Conservation (phyloP, 2,797 vertebrate genomes). For the Etheostoma perlongum region DNA sequence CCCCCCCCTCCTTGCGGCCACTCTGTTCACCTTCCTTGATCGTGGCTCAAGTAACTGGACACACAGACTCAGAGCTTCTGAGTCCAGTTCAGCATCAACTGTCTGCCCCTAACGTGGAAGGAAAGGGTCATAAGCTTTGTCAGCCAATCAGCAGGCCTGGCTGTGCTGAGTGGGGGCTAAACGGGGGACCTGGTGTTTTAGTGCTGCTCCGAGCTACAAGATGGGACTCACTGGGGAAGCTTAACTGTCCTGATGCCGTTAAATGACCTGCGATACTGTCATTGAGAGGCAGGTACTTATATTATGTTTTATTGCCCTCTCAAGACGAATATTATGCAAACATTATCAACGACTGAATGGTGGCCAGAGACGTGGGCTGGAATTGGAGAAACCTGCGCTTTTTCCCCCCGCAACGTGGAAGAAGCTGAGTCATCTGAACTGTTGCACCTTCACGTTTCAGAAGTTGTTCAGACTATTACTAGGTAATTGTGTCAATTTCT, state of each 20-base stretch:
- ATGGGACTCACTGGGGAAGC: constrained; percentile 14
- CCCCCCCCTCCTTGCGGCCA: constrained; percentile 4
- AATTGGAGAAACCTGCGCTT: constrained; percentile 17
- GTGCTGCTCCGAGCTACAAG: constrained; percentile 40
- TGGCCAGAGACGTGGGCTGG: constrained; percentile 13
- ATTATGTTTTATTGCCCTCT: constrained; percentile 36
- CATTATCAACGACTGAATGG: constrained; percentile 13
- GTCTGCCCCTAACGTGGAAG: background rate
- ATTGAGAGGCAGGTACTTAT: constrained; percentile 32
- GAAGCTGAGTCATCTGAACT: constrained; percentile 27
- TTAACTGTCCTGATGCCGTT: background rate
- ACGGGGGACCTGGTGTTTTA: constrained; percentile 40
- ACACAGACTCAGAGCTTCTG: background rate
- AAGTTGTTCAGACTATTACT: constrained; percentile 36
- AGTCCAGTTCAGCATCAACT: constrained; percentile 1
- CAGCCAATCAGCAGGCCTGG: constrained; percentile 61
- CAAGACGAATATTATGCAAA: constrained; percentile 67
- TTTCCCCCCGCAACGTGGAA: constrained; percentile 4
- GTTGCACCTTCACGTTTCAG: constrained; percentile 25
- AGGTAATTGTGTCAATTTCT: constrained; percentile 46
- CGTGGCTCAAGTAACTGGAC: constrained; percentile 2
- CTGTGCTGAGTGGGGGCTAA: constrained; percentile 21
- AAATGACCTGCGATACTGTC: constrained; percentile 48
- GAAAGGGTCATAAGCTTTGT: constrained; percentile 26
- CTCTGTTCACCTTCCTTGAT: background rate